phyloP scores from a whole-genome alignment of 1,140 invertebrate genomes.

The Tribolium madens region DNA sequence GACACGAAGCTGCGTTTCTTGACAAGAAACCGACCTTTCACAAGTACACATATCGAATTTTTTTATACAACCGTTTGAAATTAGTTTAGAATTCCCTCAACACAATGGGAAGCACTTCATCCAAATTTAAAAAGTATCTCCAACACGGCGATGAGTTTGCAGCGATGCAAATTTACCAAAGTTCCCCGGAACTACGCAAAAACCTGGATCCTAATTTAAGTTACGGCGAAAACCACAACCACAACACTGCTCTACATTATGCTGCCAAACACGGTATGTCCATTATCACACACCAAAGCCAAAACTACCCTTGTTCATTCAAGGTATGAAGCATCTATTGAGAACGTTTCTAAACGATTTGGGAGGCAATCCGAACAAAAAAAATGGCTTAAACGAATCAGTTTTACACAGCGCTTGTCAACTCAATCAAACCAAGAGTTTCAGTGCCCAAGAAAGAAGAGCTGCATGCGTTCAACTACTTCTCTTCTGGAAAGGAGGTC shows the following conservation, averaged over 20 bases:
- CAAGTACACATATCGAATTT: constrained; percentile 54
- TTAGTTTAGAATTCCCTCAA: constrained; percentile 38
- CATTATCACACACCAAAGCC: background rate
- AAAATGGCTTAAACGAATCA: constrained; percentile 75
- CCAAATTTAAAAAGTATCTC: constrained; percentile 80
- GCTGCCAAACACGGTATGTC: constrained; percentile 74
- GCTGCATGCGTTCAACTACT: constrained; percentile 74
- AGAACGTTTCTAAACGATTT: constrained; percentile 76
- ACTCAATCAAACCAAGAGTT: constrained; percentile 68
- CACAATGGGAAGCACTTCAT: constrained; percentile 76
- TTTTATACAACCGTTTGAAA: constrained; percentile 42
- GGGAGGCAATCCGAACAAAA: constrained; percentile 79
- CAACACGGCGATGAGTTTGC: constrained; percentile 80
- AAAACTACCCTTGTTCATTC: background rate
- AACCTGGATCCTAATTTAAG: constrained; percentile 78
- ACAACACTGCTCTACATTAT: constrained; percentile 79
- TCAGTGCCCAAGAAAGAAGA: constrained; percentile 71
- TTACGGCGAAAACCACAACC: constrained; percentile 76
- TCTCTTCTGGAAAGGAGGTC: constrained; percentile 73
- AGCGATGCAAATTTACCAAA: constrained; percentile 74
- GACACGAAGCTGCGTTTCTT: constrained; percentile 55
- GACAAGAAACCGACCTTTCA: constrained; percentile 55
- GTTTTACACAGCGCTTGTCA: constrained; percentile 75
- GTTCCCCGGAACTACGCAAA: constrained; percentile 73
- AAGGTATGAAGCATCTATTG: constrained; percentile 71